phyloP scores from a whole-genome alignment of 2,888 invertebrate genomes.

The Nysson spinosus region DNA sequence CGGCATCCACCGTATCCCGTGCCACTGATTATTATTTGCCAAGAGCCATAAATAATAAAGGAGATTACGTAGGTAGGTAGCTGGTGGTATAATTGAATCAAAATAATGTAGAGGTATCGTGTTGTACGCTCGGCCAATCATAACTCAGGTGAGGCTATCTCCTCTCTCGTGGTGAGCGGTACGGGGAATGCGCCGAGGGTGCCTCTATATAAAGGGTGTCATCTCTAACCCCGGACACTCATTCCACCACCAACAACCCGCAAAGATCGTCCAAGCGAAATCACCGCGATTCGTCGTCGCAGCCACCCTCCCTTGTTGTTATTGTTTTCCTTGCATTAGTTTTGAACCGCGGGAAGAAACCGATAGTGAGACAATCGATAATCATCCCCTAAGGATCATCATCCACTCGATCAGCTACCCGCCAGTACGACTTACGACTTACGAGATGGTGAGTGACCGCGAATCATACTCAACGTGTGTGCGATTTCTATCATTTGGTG shows the following conservation, averaged over 20 bases:
- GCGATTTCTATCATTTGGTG: neutral
- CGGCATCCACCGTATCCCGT: too few relatives aligned
- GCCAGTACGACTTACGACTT: neutral
- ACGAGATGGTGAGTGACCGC: conserved; percentile 47
- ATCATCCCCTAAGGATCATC: neutral
- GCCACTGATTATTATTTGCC: conserved; percentile 62
- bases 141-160: conserved; percentile 71
- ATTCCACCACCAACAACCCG: conserved; percentile 60
- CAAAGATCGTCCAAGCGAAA: conserved; percentile 35
- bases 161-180: conserved; percentile 25
- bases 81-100: conserved; percentile 72
- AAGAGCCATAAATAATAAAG: conserved; percentile 67
- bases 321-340: neutral
- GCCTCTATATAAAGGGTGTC: conserved; percentile 73
- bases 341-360: conserved; percentile 9
- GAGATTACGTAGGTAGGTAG: conserved; percentile 68
- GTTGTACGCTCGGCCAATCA: conserved; percentile 71
- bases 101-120: conserved; percentile 74
- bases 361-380: neutral
- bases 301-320: neutral
- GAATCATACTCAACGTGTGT: neutral
- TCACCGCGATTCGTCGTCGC: conserved; percentile 10
- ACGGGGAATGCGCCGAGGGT: conserved; percentile 69
- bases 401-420: too few relatives aligned
- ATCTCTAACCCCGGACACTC: conserved; percentile 71